These are phyloP conservation scores for Mus spretus DNA, from an alignment of 2,797 vertebrate species.

Conservation along the genomic window DNA sequence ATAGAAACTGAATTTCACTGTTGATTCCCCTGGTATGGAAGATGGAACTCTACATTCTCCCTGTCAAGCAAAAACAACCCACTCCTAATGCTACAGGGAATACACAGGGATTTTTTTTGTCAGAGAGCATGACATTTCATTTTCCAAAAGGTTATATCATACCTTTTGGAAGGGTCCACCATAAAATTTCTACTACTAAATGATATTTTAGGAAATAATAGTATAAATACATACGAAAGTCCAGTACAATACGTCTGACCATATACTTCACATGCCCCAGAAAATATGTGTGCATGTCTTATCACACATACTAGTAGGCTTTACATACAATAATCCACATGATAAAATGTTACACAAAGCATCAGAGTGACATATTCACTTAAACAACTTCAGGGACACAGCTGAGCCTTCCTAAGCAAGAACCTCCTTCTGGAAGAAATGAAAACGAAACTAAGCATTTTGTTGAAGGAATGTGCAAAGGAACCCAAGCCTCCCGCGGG, in stretches of 20 bases:
- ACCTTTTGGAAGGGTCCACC: background rate
- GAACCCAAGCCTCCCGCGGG: background rate
- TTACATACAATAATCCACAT: background rate
- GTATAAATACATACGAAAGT: background rate
- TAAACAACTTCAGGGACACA: background rate
- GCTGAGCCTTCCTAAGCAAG: background rate
- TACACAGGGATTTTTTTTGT: constrained; percentile 2
- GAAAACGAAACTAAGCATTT: constrained; percentile 44
- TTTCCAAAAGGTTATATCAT: constrained; percentile 1
- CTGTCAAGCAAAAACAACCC: background rate
- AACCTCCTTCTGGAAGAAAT: background rate
- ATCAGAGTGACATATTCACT: background rate
- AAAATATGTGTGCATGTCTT: constrained; percentile 2
- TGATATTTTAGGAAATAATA: constrained; percentile 1
- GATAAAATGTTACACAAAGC: background rate
- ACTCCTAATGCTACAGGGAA: background rate
- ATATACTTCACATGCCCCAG: background rate
- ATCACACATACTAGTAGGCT: background rate
- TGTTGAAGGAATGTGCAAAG: constrained; percentile 2
- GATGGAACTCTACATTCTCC: background rate
- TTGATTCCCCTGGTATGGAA: background rate
- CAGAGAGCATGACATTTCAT: constrained; percentile 15
- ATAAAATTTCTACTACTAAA: constrained; percentile 14
- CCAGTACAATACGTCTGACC: background rate
- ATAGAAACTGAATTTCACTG: background rate